Evolutionary conservation across 2,113 vertebrate genomes (phyloP).

Genomic region (Xiphophorus hellerii): DNA sequence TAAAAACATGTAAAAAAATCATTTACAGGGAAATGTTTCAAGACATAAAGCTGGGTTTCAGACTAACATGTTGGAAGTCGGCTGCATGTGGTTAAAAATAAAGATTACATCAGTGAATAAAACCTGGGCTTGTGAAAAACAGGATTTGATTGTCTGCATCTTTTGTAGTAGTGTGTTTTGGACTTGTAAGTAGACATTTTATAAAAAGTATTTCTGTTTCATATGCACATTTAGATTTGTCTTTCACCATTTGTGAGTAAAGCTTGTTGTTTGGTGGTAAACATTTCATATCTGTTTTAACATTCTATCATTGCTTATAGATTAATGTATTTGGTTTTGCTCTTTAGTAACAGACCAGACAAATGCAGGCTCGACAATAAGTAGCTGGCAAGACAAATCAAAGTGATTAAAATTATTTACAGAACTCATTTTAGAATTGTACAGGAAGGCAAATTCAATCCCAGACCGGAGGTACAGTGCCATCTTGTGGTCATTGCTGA

Average conservation of each 20-base stretch:
- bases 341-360: too few species aligned
- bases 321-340: too few species aligned
- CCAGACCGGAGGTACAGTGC: not conserved
- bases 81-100: not conserved
- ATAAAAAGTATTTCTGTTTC: too few species aligned
- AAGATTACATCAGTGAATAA: not conserved
- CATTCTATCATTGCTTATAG: too few species aligned
- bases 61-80: not conserved
- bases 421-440: not conserved
- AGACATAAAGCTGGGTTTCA: not conserved
- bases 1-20: not conserved
- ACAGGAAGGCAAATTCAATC: not conserved
- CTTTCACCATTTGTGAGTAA: too few species aligned
- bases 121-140: not conserved
- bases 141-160: too few species aligned
- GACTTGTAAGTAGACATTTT: not conserved
- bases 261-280: too few species aligned
- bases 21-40: not conserved
- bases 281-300: too few species aligned
- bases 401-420: not conserved
- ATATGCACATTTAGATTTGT: too few species aligned
- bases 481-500: conserved; percentile 26
- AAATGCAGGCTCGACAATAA: not conserved
- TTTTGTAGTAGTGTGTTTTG: too few species aligned
- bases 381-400: not conserved